Base-by-base conservation (phyloP, 2,888 invertebrate species). In the Hypomecis punctinalis region DNA sequence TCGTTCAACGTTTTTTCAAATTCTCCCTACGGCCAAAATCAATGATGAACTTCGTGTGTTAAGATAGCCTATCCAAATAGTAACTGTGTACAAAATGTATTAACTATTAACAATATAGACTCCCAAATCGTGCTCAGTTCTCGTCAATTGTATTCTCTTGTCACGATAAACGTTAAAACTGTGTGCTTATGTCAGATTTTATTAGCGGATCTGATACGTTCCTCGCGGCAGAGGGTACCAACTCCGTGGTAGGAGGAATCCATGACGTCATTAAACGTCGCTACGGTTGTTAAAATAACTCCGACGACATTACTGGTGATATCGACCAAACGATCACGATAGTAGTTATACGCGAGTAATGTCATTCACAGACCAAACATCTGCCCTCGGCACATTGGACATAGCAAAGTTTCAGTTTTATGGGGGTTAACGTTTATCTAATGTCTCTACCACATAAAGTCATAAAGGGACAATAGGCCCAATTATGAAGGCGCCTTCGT, bases 161-260 rank as follows among this genome's bases (percentile, higher is more conserved):
- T 58, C 48, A 57, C 52, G 36, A 46, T 33, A n/a, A 49, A 39
- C 13, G 45, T 37, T 11, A 35, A 36, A 59, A 59, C 54, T 40
- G 52, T 47, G 47, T 35, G 39, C 35, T 52, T 40, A 59, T 59
- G 55, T 51, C 36, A 39, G 60, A 52, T 52, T 52, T 43, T 65
- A 65, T 65, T 60, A 56, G 52, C 7, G 3, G 59, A 59, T 55
- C 45, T 54, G 63, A 60, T 51, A 49, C 40, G 63, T 42, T 53
- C 43, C 7, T 10, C 11, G 52, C 9, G 40, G 33, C 36, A 48
- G 39, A 59, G 49, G 55, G 39, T 53, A 54, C 33, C 13, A 49
- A 36, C 54, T 46, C 42, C 35, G 36, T 42, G 36, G 60, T 52
- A 55, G 43, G 42, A 53, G 54, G 45, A 54, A 55, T 45, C 46